Percentiles rank a stretch among this genome's conserved stretches.
Conservation (phyloP, 2,797 vertebrate genomes). For the Leucoraja ocellata region DNA sequence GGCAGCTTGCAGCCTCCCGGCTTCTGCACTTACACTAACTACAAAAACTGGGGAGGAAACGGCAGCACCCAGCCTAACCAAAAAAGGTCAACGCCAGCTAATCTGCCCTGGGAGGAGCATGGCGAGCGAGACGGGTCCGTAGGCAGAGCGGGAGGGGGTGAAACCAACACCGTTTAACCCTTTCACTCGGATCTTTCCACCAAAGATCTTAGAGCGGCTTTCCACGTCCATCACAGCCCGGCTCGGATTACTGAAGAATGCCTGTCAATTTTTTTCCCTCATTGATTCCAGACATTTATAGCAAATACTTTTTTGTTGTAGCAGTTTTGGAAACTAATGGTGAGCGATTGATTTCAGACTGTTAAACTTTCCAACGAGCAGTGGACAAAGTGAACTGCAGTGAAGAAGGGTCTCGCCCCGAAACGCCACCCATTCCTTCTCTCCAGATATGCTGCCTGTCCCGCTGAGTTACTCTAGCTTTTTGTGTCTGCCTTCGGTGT, state of each 20-base stretch:
- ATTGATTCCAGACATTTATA: not conserved
- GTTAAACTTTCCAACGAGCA: not conserved
- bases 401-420: too few species aligned
- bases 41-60: slow-evolving; percentile 8
- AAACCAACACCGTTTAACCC: not conserved
- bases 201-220: not conserved
- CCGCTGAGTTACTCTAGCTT: too few species aligned
- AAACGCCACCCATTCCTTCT: too few species aligned
- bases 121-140: too few species aligned
- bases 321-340: not conserved
- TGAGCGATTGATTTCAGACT: not conserved
- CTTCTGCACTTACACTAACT: not conserved
- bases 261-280: not conserved
- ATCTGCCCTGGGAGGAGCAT: slow-evolving; percentile 11
- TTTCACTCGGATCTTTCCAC: not conserved
- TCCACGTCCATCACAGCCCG: not conserved
- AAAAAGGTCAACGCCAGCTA: slow-evolving; percentile 7
- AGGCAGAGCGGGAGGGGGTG: too few species aligned
- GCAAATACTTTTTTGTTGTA: not conserved
- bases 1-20: not conserved
- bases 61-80: not conserved
- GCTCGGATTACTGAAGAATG: not conserved
- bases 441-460: too few species aligned
- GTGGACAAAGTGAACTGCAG: not conserved
- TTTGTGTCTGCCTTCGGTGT: too few species aligned